Base-by-base conservation (phyloP, 2,797 vertebrate species). In the Spea hammondii region DNA sequence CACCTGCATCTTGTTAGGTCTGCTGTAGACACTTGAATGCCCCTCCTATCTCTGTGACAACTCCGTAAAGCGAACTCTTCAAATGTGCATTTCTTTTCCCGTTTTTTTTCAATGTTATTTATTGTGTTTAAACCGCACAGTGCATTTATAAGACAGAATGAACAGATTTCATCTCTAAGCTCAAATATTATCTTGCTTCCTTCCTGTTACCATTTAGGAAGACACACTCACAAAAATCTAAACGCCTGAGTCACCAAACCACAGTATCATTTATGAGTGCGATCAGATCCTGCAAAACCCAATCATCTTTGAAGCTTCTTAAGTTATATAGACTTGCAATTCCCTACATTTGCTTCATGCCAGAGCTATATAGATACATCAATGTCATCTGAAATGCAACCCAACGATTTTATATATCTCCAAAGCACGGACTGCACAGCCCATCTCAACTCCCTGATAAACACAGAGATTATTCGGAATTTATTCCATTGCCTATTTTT, bases 211-310 rank as follows among this genome's bases (percentile, higher is more conserved):
- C 45, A 53, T 74, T 64, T 7, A 14, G 71, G 48, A 44, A 50
- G 14, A n/a, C 47, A 9, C 55, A 4, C 12, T 45, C 17, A 46
- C 5, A 59, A 59, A 59, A 32, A 71, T 13, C 57, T 59, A 7
- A 72, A 60, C 17, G 57, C 14, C 6, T 64, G 59, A 74, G 57
- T 64, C 59, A 74, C 72, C 72, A 64, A 74, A 49, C 59, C 47
- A 51, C 72, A 64, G 72, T 12, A 64, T 48, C 44, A 74, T 64
- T 49, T 51, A 64, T 49, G 48, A 64, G 8, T 62, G 46, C 7
- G 13, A 7, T 17, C 45, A 73, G 57, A 57, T 6, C 10, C 32
- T 32, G 32, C 32, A 32, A 32, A 32, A 32, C 32, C 32, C 32
- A 32, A 32, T 32, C 32, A 32, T 32, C 32, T 32, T 32, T 32